Conservation (phyloP, 2,888 invertebrate genomes). For the Himalopsyche anomala region DNA sequence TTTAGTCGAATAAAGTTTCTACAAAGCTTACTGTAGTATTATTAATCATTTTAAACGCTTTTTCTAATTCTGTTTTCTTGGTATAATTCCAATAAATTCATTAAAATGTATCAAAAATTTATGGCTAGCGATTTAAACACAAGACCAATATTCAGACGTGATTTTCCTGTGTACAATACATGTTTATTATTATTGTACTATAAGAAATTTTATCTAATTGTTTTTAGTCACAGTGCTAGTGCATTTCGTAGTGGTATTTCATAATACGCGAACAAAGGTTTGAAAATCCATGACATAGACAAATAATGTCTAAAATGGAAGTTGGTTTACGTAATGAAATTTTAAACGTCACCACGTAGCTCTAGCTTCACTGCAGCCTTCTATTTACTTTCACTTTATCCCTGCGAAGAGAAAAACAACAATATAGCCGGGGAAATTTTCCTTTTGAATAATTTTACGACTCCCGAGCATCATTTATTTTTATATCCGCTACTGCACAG, state of each 20-base stretch:
- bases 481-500: background rate
- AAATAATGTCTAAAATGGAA: background rate
- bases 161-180: no score
- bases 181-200: no score
- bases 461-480: background rate
- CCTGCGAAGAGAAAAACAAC: background rate
- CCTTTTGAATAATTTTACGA: slow-evolving; percentile 31
- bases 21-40: no score
- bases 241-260: background rate
- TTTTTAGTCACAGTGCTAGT: no score
- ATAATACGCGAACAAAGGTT: background rate
- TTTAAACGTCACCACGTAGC: slow-evolving; percentile 10
- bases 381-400: slow-evolving; percentile 24
- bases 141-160: no score
- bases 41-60: no score
- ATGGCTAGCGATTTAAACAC: no score
- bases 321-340: background rate
- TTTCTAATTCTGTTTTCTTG: no score
- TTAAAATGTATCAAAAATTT: no score
- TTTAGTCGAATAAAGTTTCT: no score
- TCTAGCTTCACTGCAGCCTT: background rate
- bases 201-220: no score
- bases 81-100: no score
- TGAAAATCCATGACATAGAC: background rate
- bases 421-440: slow-evolving; percentile 9